Evolutionary conservation across 2,888 invertebrate species (phyloP).

Genomic region (Ichneumon xanthorius): DNA sequence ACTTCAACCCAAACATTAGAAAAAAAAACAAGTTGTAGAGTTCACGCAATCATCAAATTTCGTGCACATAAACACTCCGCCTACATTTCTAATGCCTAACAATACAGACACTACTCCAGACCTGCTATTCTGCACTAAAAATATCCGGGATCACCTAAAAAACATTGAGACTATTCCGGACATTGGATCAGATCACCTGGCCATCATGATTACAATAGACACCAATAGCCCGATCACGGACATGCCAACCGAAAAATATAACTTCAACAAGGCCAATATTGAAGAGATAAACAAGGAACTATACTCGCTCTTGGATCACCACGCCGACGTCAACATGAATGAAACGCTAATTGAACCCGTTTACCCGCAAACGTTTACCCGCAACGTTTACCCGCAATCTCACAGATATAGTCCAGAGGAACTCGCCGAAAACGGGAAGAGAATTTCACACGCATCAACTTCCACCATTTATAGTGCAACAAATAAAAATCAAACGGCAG

Average conservation of each 20-base stretch:
- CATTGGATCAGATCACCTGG: slow-evolving; percentile 8
- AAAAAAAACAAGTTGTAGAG: background rate
- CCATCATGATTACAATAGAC: slow-evolving; percentile 5
- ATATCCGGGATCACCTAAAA: slow-evolving; percentile 14
- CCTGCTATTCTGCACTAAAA: slow-evolving; percentile 25
- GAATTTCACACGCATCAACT: slow-evolving; percentile 4
- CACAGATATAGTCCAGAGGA: background rate
- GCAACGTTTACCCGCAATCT: background rate
- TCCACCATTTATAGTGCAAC: slow-evolving; percentile 23
- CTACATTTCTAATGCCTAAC: slow-evolving; percentile 29
- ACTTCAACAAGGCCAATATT: slow-evolving; percentile 22
- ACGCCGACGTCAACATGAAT: background rate
- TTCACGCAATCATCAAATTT: slow-evolving; percentile 15
- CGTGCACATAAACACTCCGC: background rate
- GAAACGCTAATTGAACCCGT: background rate
- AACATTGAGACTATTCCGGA: slow-evolving; percentile 10
- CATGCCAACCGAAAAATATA: slow-evolving; percentile 5
- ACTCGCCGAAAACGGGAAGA: background rate
- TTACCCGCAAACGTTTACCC: too few species aligned
- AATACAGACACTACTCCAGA: slow-evolving; percentile 32
- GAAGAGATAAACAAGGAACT: background rate
- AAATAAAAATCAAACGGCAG: slow-evolving; percentile 19
- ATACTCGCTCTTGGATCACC: background rate
- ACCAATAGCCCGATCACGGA: slow-evolving; percentile 3
- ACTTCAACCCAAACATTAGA: background rate